These are phyloP conservation scores for Tenthredo distinguenda DNA, from an alignment of 2,888 invertebrate genomes.

Conservation along the genomic window DNA sequence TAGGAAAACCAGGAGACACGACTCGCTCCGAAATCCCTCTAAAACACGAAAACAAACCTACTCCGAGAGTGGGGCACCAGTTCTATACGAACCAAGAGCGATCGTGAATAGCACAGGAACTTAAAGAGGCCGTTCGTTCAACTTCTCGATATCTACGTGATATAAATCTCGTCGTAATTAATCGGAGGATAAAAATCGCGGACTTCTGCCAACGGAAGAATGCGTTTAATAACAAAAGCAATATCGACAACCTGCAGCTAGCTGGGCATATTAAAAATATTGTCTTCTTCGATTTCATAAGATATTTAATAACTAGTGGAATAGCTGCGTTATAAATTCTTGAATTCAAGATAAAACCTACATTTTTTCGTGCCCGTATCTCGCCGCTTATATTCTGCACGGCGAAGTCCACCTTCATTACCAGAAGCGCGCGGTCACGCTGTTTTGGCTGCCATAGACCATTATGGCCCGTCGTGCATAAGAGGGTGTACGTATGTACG, in stretches of 20 bases:
- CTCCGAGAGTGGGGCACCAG: conserved; percentile 28
- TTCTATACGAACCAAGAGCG: background rate
- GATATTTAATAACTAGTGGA: background rate
- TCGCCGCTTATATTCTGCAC: background rate
- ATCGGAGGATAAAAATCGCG: background rate
- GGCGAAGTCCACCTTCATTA: background rate
- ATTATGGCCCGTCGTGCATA: background rate
- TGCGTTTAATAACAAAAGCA: background rate
- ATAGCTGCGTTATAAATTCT: background rate
- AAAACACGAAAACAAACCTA: conserved; percentile 44
- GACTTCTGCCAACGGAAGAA: background rate
- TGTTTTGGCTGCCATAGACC: conserved; percentile 12
- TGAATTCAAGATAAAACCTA: background rate
- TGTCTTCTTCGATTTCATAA: background rate
- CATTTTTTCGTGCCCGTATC: background rate
- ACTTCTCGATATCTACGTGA: background rate
- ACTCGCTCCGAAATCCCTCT: conserved; percentile 12
- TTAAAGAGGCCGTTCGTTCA: conserved; percentile 2
- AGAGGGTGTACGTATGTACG: background rate
- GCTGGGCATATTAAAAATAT: background rate
- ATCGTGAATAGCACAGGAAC: background rate
- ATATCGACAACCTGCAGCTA: background rate
- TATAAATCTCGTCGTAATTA: background rate
- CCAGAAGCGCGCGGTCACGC: background rate
- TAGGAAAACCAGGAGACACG: conserved; percentile 34